Conservation (phyloP, 2,797 vertebrate genomes). For the Nasua narica region DNA sequence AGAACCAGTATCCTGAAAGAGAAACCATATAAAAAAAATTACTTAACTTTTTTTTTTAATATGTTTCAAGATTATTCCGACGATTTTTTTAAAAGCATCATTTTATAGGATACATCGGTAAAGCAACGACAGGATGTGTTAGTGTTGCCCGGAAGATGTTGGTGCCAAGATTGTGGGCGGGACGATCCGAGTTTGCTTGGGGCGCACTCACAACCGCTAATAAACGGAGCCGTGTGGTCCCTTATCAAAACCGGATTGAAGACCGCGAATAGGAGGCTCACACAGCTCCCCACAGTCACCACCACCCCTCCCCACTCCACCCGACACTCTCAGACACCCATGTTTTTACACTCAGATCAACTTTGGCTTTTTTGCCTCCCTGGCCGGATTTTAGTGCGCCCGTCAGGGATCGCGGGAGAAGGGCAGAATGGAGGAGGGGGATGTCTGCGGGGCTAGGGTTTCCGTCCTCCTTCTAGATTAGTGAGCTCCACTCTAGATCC, state of each 20-base stretch:
- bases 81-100: background rate
- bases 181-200: background rate
- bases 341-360: background rate
- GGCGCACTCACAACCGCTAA: background rate
- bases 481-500: background rate
- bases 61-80: background rate
- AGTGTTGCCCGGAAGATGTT: fast-evolving
- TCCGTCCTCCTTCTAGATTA: background rate
- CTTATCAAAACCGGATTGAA: background rate
- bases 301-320: too few relatives aligned
- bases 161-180: background rate
- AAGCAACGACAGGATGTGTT: background rate
- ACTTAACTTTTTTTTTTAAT: background rate
- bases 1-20: background rate
- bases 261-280: background rate
- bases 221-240: fast-evolving
- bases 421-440: fast-evolving
- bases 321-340: fast-evolving
- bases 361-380: background rate
- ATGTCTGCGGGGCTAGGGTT: background rate
- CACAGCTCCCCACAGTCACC: too few relatives aligned
- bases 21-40: background rate
- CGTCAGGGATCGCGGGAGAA: background rate
- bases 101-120: background rate
- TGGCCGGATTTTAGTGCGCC: background rate